These are phyloP conservation scores for Strix uralensis DNA, from an alignment of 2,113 vertebrate genomes.

Conservation along the genomic window DNA sequence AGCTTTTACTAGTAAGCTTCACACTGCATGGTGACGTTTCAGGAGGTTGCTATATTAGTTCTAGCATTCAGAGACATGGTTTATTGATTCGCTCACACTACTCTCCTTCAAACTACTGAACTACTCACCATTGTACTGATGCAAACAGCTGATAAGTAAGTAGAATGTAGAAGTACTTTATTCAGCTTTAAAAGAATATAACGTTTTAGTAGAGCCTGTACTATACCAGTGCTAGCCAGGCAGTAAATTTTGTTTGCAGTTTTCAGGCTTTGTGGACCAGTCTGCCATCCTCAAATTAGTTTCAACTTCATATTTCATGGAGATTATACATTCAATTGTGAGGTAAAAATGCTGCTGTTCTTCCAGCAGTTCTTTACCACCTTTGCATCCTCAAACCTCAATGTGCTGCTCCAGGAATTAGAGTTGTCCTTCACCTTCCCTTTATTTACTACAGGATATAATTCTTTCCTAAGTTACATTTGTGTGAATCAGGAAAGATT, in stretches of 20 bases:
- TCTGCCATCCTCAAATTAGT: background rate
- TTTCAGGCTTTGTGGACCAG: background rate
- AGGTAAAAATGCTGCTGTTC: background rate
- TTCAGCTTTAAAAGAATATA: slow-evolving; percentile 22
- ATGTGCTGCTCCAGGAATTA: background rate
- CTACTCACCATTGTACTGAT: background rate
- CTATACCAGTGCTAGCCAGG: background rate
- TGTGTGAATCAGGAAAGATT: background rate
- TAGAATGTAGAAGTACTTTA: background rate
- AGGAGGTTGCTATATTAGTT: slow-evolving; percentile 21
- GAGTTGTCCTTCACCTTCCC: background rate
- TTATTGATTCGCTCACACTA: slow-evolving; percentile 37
- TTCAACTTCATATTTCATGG: background rate
- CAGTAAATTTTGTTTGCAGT: slow-evolving; percentile 1
- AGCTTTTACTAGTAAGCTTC: background rate
- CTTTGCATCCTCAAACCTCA: background rate
- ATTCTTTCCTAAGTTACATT: background rate
- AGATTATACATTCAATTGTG: background rate
- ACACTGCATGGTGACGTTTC: slow-evolving; percentile 21
- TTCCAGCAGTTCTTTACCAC: background rate
- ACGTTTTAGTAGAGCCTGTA: background rate
- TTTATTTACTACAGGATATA: background rate
- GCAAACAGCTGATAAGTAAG: slow-evolving; percentile 40
- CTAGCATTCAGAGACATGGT: slow-evolving; percentile 41
- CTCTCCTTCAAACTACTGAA: background rate